Evolutionary conservation across 2,113 vertebrate genomes (phyloP), one percentile per base, ranked within the genome.

Genomic region (Pseudorhombus dupliciocellatus): DNA sequence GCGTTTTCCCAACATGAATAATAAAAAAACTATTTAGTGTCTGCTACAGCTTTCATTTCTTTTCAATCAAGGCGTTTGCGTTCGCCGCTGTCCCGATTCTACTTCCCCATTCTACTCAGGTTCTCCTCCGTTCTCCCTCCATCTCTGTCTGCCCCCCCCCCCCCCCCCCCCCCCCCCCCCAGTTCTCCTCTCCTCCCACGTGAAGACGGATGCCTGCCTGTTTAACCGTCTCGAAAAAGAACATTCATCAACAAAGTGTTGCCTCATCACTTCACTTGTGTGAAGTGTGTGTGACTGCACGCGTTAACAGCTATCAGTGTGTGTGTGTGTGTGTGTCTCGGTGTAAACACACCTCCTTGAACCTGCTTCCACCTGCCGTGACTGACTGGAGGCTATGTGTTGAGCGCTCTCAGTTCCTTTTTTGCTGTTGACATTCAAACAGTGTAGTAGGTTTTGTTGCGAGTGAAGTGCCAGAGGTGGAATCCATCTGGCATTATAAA

Each of bases 321-420:
- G 79, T 69, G 44, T 22, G 70, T 52, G 37, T 12, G 65, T 56
- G 66, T 58, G 51, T 63, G 74, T 67, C 50, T 79, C 34, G 22
- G 66, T 84, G 40, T 58, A 70, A 84, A 85, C 71, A 74, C 82
- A 56, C 74, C 61, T 72, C 80, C 70, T 87, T 89, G 83, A 88
- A 91, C 88, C 83, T 84, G 48, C 65, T 62, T 88, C 85, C 84
- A 84, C 85, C 90, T 81, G 90, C 79, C 77, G 80, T 46, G 84
- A 77, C 79, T 90, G 86, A 88, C 89, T 91, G 75, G 77, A 90
- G 88, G 88, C 89, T 64, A 69, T 79, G 82, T 77, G 80, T 78
- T 68, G 69, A 90, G 79, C 24, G 81, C 68, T 79, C 52, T 31
- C 22, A 63, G 56, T 62, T 53, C 50, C 77, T 85, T 53, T 85